A percentile compares a stretch with the other conserved stretches of the same genome.
phyloP scores from a whole-genome alignment of 2,113 vertebrate species.

The Rhagologus leucostigma region DNA sequence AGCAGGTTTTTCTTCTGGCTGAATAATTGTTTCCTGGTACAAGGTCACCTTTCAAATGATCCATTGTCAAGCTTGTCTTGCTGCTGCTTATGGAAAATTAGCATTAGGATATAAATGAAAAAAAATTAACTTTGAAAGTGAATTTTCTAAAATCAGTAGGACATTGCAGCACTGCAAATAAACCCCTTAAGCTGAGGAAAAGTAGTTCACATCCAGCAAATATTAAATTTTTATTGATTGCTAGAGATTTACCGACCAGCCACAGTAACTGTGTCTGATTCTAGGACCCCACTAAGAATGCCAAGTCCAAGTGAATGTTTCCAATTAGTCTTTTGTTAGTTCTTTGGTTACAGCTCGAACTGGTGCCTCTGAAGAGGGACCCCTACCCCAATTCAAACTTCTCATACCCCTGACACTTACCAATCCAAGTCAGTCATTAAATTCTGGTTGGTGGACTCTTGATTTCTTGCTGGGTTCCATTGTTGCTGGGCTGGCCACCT shows the following conservation, averaged over 20 bases:
- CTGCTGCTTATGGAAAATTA: not conserved
- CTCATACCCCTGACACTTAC: accelerated
- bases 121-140: not conserved
- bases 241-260: accelerated
- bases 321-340: not conserved
- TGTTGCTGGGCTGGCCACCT: not conserved
- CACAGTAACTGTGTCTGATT: accelerated
- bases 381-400: not conserved
- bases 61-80: not conserved
- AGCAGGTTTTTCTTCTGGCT: not conserved
- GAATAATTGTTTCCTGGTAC: not conserved
- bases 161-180: not conserved
- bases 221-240: not conserved
- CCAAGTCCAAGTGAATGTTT: not conserved
- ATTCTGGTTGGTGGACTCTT: not conserved
- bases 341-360: not conserved
- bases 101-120: not conserved
- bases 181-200: not conserved
- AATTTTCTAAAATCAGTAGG: not conserved
- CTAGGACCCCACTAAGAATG: not conserved
- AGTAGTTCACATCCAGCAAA: not conserved
- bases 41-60: not conserved
- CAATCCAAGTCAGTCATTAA: not conserved
- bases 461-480: not conserved
- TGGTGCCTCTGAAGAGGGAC: not conserved